Percentiles rank a stretch among this genome's conserved stretches.
Conservation (phyloP, 2,113 vertebrate species). For the Neolamprologus ventralis region DNA sequence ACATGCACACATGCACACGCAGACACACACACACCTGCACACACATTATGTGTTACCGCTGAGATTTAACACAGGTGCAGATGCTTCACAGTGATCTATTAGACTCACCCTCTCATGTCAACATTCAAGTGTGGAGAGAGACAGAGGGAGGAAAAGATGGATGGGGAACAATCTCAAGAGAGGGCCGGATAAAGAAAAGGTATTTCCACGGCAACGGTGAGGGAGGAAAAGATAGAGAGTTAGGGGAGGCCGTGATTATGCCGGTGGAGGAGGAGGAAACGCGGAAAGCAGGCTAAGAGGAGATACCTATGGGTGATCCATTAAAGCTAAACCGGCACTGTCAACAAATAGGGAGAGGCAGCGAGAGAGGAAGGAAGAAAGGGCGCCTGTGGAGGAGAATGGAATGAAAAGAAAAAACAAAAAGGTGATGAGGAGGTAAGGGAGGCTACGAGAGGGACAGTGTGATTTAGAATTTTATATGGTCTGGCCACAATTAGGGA, state of each 20-base stretch:
- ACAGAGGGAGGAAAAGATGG: slow-evolving; percentile 46
- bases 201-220: slow-evolving; percentile 37
- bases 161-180: slow-evolving; percentile 49
- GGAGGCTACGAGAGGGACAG: background rate
- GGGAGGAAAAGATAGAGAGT: slow-evolving; percentile 10
- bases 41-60: slow-evolving; percentile 16
- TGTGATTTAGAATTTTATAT: slow-evolving; percentile 15
- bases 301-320: slow-evolving; percentile 53
- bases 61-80: slow-evolving; percentile 69
- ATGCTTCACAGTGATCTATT: slow-evolving; percentile 67
- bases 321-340: slow-evolving; percentile 46
- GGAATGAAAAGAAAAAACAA: background rate
- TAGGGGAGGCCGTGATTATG: slow-evolving; percentile 21
- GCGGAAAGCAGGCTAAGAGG: background rate
- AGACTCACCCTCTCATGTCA: slow-evolving; percentile 58
- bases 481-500: slow-evolving; percentile 31
- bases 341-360: slow-evolving; percentile 39
- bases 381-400: background rate
- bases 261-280: slow-evolving; percentile 19
- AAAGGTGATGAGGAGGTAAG: slow-evolving; percentile 22
- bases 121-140: slow-evolving; percentile 59
- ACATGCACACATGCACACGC: background rate
- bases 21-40: background rate
- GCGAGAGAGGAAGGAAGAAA: background rate
- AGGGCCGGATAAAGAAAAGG: slow-evolving; percentile 41